phyloP scores from a whole-genome alignment of 1,140 invertebrate species.

The Zaprionus davidi region DNA sequence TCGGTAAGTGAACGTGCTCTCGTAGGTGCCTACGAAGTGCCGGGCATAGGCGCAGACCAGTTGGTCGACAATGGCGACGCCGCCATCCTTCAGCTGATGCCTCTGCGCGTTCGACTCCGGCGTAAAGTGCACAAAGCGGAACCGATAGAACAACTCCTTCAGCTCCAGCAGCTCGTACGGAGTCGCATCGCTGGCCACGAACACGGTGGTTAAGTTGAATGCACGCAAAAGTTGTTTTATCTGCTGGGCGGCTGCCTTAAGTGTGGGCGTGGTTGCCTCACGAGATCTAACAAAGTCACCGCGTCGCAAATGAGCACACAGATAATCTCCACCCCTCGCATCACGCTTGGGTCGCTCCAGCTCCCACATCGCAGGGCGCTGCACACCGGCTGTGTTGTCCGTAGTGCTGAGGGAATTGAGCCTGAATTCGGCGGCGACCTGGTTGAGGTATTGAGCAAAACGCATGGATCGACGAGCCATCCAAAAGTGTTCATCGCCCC shows the following conservation, averaged over 20 bases:
- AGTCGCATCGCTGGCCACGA: slow-evolving; percentile 92
- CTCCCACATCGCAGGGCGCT: slow-evolving; percentile 76
- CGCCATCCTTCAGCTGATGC: slow-evolving; percentile 91
- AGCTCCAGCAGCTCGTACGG: slow-evolving; percentile 77
- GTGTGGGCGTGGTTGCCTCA: slow-evolving; percentile 88
- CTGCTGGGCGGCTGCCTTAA: slow-evolving; percentile 90
- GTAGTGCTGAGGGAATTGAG: slow-evolving; percentile 87
- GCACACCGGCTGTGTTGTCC: slow-evolving; percentile 84
- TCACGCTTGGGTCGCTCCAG: slow-evolving; percentile 79
- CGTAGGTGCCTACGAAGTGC: slow-evolving; percentile 95
- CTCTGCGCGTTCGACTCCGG: slow-evolving; percentile 73
- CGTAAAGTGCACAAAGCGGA: slow-evolving; percentile 68
- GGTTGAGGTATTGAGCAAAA: slow-evolving; percentile 89
- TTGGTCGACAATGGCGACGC: slow-evolving; percentile 97
- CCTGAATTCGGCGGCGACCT: slow-evolving; percentile 90
- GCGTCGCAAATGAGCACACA: slow-evolving; percentile 92
- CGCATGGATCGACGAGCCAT: slow-evolving; percentile 94
- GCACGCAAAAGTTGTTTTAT: slow-evolving; percentile 87
- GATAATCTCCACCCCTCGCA: slow-evolving; percentile 90
- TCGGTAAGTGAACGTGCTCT: slow-evolving; percentile 97
- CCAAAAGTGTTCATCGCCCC: slow-evolving; percentile 94
- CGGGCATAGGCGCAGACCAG: slow-evolving; percentile 95
- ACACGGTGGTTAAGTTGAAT: slow-evolving; percentile 88
- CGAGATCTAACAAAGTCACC: slow-evolving; percentile 91
- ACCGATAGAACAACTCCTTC: slow-evolving; percentile 69